These are phyloP conservation scores for Eupithecia subfuscata DNA, from an alignment of 2,888 invertebrate genomes.

Conservation along the genomic window DNA sequence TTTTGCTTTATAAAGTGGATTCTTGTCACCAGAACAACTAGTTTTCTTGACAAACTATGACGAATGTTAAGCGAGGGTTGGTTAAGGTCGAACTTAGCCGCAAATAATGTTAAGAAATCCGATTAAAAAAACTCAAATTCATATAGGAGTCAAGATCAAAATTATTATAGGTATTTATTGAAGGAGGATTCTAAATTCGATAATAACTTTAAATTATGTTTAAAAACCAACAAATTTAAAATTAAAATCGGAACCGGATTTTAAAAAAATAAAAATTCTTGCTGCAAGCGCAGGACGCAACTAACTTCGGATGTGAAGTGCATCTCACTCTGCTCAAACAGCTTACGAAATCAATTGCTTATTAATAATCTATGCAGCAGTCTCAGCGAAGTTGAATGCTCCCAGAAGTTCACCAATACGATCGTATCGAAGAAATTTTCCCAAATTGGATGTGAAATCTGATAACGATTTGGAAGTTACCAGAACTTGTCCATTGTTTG, in stretches of 20 bases:
- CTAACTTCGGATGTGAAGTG: background rate
- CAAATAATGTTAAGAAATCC: too few species aligned
- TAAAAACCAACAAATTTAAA: too few species aligned
- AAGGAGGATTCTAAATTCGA: too few species aligned
- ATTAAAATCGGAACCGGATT: too few species aligned
- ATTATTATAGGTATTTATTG: too few species aligned
- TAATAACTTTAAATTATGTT: too few species aligned
- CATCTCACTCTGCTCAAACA: background rate
- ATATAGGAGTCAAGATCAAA: too few species aligned
- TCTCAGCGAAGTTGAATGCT: background rate
- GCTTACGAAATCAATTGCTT: background rate
- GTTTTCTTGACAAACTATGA: background rate
- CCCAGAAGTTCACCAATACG: conserved; percentile 22
- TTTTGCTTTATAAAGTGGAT: background rate
- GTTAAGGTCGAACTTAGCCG: background rate
- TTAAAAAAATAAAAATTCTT: background rate
- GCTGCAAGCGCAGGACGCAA: background rate
- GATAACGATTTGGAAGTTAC: conserved; percentile 37
- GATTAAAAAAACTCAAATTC: too few species aligned
- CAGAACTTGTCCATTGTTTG: background rate
- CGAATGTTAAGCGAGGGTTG: background rate
- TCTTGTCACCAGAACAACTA: background rate
- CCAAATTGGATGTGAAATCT: conserved; percentile 42
- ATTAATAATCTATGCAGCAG: background rate
- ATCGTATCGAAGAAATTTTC: conserved; percentile 31